phyloP scores from a whole-genome alignment of 2,888 invertebrate species.

The Mycogona germanica region DNA sequence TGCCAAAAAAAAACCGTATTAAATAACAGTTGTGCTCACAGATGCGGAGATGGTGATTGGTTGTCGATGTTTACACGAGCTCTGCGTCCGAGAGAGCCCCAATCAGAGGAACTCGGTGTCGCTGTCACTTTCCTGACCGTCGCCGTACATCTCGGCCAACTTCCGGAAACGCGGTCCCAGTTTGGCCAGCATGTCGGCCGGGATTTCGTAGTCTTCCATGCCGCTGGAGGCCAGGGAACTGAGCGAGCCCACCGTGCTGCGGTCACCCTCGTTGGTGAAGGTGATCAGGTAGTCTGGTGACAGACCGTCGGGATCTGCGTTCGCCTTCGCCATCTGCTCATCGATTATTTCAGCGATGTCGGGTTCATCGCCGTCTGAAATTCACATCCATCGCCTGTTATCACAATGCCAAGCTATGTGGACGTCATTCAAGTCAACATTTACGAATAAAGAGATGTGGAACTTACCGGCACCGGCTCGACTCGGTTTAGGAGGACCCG shows the following conservation, averaged over 20 bases:
- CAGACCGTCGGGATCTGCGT: slow-evolving; percentile 79
- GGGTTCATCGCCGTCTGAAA: slow-evolving; percentile 48
- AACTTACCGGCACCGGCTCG: slow-evolving; percentile 20
- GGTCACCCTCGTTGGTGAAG: slow-evolving; percentile 96
- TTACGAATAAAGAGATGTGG: no score
- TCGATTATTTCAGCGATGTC: slow-evolving; percentile 83
- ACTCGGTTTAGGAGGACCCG: slow-evolving; percentile 21
- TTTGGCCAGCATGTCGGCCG: slow-evolving; percentile 86
- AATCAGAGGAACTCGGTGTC: no score
- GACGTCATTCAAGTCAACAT: no score
- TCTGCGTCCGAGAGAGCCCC: no score
- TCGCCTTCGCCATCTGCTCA: slow-evolving; percentile 76
- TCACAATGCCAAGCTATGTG: no score
- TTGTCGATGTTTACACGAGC: no score
- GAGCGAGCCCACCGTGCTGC: slow-evolving; percentile 81
- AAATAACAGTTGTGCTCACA: no score
- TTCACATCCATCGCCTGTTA: no score
- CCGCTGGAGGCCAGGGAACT: slow-evolving; percentile 87
- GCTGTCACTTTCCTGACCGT: slow-evolving; percentile 72
- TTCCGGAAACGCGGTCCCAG: slow-evolving; percentile 95
- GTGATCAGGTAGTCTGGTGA: slow-evolving; percentile 95
- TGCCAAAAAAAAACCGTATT: no score
- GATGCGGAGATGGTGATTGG: no score
- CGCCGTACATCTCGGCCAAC: slow-evolving; percentile 89
- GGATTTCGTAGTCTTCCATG: slow-evolving; percentile 83